phyloP scores from a whole-genome alignment of 2,888 invertebrate species.

The Pollenia griseotomentosa region DNA sequence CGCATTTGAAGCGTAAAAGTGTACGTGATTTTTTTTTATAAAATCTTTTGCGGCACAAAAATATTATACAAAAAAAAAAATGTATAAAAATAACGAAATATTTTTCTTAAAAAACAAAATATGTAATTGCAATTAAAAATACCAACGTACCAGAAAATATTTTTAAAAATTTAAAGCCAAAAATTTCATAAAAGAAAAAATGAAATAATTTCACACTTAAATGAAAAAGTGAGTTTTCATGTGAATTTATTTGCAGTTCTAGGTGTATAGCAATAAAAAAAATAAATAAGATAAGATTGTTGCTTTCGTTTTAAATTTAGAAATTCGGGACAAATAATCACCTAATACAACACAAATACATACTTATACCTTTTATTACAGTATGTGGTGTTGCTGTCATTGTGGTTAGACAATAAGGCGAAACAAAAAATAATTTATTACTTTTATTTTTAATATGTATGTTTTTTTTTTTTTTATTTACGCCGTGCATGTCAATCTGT shows the following conservation, averaged over 20 bases:
- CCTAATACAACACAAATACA: slow-evolving; percentile 55
- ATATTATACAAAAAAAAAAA: slow-evolving; percentile 25
- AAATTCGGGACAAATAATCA: slow-evolving; percentile 64
- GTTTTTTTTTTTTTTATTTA: not conserved
- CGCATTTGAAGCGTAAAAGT: slow-evolving; percentile 68
- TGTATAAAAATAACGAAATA: slow-evolving; percentile 42
- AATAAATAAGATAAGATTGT: slow-evolving; percentile 59
- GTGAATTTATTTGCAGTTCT: slow-evolving; percentile 39
- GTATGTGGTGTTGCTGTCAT: slow-evolving; percentile 19
- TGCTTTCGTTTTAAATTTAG: slow-evolving; percentile 63
- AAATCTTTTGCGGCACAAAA: slow-evolving; percentile 14
- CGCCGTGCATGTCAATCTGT: too few species aligned
- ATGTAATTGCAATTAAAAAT: slow-evolving; percentile 46
- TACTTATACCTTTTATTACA: slow-evolving; percentile 3
- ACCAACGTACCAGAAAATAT: slow-evolving; percentile 33
- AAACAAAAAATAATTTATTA: slow-evolving; percentile 54
- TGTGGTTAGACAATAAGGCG: slow-evolving; percentile 29
- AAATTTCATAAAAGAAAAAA: slow-evolving; percentile 13
- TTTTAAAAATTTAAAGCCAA: slow-evolving; percentile 7
- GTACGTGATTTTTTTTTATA: slow-evolving; percentile 45
- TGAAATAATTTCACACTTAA: slow-evolving; percentile 6
- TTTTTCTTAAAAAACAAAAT: slow-evolving; percentile 7
- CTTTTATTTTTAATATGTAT: slow-evolving; percentile 1
- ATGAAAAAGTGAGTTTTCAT: slow-evolving; percentile 56
- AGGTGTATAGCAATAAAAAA: slow-evolving; percentile 18